A percentile compares a stretch with the other conserved stretches of the same genome.
These are phyloP conservation scores for Catamblyrhynchus diadema DNA, from an alignment of 2,797 vertebrate species.

Conservation along the genomic window DNA sequence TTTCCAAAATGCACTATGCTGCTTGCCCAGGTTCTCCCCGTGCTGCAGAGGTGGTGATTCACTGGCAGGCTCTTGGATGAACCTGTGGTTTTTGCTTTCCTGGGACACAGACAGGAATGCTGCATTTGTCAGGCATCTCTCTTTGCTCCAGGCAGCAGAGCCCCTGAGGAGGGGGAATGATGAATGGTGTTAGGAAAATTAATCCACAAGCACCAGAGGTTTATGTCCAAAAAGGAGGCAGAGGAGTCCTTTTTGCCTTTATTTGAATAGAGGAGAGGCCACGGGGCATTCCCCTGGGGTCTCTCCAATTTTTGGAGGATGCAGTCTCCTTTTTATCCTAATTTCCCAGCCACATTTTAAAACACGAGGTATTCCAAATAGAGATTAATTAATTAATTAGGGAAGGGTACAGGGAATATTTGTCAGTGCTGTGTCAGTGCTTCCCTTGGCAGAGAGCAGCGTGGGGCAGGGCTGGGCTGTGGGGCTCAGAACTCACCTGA, in stretches of 20 bases:
- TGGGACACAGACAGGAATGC: background rate
- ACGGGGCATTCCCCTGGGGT: too few species aligned
- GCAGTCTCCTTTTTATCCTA: too few species aligned
- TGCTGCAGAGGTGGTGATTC: background rate
- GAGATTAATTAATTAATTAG: background rate
- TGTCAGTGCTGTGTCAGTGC: background rate
- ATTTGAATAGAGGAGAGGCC: too few species aligned
- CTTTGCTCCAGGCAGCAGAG: background rate
- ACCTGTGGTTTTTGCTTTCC: accelerated
- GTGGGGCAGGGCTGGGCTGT: background rate
- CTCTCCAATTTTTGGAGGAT: too few species aligned
- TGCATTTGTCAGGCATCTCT: accelerated
- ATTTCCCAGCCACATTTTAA: background rate
- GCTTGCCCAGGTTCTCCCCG: background rate
- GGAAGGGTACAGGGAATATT: background rate
- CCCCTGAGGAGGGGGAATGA: accelerated
- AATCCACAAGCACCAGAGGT: too few species aligned
- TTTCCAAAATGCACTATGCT: background rate
- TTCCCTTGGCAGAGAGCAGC: background rate
- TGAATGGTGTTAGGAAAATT: too few species aligned
- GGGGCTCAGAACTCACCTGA: background rate
- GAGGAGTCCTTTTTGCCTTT: too few species aligned
- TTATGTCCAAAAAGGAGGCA: too few species aligned
- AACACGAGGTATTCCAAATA: background rate
- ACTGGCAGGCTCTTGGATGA: background rate